These are phyloP conservation scores for Serinus canaria DNA, from an alignment of 2,113 vertebrate genomes.

Conservation along the genomic window DNA sequence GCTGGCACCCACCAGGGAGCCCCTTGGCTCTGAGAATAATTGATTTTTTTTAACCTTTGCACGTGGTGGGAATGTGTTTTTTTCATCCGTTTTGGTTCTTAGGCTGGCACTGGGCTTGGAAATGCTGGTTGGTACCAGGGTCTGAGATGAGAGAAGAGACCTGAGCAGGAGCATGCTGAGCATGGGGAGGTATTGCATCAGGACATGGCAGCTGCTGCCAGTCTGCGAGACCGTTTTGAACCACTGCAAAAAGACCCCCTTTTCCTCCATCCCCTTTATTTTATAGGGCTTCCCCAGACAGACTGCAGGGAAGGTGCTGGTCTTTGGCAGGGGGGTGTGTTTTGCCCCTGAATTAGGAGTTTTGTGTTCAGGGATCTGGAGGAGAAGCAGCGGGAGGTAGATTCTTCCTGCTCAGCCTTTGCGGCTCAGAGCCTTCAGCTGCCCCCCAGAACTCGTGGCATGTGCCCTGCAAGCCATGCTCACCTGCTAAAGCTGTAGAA, in stretches of 20 bases:
- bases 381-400: not conserved
- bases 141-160: not conserved
- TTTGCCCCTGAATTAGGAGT: not conserved
- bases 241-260: not conserved
- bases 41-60: not conserved
- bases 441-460: not conserved
- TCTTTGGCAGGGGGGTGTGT: fast-evolving
- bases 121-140: not conserved
- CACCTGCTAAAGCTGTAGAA: not conserved
- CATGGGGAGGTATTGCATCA: not conserved
- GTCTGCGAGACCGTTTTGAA: not conserved
- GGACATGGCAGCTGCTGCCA: not conserved
- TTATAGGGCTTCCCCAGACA: not conserved
- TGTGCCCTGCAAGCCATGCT: not conserved
- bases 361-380: not conserved
- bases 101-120: not conserved
- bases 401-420: not conserved
- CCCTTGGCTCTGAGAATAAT: not conserved
- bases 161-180: not conserved
- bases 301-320: not conserved
- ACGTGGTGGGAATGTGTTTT: not conserved
- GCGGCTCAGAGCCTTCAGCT: fast-evolving
- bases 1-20: not conserved
- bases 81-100: fast-evolving
- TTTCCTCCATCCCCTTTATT: not conserved